Base-by-base conservation (phyloP, 1,140 invertebrate species). In the Homalodisca vitripennis region DNA sequence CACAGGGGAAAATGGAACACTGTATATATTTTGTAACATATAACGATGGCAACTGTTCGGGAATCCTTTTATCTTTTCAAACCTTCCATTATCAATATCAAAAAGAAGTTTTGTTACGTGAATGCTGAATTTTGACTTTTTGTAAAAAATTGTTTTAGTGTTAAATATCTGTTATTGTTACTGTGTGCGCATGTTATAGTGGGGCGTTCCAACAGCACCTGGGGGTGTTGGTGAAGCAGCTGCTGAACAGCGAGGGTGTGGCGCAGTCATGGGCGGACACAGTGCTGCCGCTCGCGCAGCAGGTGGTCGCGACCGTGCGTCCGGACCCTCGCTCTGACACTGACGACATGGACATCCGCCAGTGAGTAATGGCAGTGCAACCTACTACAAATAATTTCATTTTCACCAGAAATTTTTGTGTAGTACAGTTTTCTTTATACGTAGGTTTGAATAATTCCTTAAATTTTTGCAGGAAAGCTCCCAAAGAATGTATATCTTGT, bases 261-360 rank as follows among this genome's bases (percentile, higher is more conserved):
- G 86, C 92, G 27, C 81, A 88, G 32, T 85, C 85, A 34, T 98
- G 95, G 96, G 84, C 87, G 13, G 86, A 91, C 74, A 83, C 89
- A 1, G 84, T 98, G 60, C 80, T 91, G 26, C 86, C 90, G 6
- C 82, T 96, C 20, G 87, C 91, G 68, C 86, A 89, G 71, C 87
- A 89, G 73, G 89, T 95, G 67, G 88, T 92, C 1, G 88, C 92
- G 74, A 85, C 89, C 68, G 90, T 97, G 10, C 82, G 85, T 65
- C 94, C 94, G 0, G 87, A 92, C 80, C 80, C 91, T 10, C 85
- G 85, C 74, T 83, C 86, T 70, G 85, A 89, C 72, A 83, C 84
- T 34, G 89, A 90, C 73, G 88, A 92, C 74, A 90, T 97, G 83
- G 95, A 98, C 76, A 90, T 98, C 22, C 82, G 94, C 26, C 88